Conservation (phyloP, 2,113 vertebrate species). For the Pagrus major region DNA sequence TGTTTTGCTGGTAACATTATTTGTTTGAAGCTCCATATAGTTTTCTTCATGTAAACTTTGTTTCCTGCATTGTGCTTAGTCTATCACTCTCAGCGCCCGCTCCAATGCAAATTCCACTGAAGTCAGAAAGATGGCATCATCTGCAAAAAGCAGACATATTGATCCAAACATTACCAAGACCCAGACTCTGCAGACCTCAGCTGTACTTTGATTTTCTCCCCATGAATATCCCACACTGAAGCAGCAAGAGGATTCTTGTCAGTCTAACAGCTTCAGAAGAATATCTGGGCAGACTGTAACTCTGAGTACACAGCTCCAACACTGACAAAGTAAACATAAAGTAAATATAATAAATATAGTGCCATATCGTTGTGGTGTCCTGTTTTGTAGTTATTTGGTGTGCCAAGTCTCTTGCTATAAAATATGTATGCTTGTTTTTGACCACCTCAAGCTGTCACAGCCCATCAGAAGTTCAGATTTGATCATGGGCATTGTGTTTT, state of each 20-base stretch:
- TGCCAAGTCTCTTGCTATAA: not conserved
- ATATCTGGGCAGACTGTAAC: conserved; percentile 19
- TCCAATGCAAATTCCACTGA: conserved; percentile 9
- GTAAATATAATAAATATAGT: not conserved
- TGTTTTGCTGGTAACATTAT: not conserved
- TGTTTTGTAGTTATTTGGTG: not conserved
- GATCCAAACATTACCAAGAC: conserved; percentile 46
- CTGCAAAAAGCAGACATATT: conserved; percentile 50
- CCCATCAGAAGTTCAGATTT: not conserved
- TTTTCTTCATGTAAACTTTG: not conserved
- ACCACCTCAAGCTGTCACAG: not conserved
- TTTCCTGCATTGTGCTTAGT: not conserved
- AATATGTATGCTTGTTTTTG: not conserved
- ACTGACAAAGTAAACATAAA: conserved; percentile 13
- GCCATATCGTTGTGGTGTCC: not conserved
- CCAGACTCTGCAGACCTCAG: conserved; percentile 25
- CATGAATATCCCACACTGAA: conserved; percentile 21
- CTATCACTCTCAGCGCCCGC: not conserved
- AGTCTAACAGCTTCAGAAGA: conserved; percentile 20
- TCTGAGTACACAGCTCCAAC: not conserved
- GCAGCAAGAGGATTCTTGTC: conserved; percentile 4
- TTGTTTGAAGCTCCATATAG: not conserved
- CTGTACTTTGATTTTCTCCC: conserved; percentile 37
- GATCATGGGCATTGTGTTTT: not conserved
- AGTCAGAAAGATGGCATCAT: conserved; percentile 30